Percentiles rank a stretch among this genome's conserved stretches.
Conservation (phyloP, 2,113 vertebrate genomes). For the Antigone vipio region DNA sequence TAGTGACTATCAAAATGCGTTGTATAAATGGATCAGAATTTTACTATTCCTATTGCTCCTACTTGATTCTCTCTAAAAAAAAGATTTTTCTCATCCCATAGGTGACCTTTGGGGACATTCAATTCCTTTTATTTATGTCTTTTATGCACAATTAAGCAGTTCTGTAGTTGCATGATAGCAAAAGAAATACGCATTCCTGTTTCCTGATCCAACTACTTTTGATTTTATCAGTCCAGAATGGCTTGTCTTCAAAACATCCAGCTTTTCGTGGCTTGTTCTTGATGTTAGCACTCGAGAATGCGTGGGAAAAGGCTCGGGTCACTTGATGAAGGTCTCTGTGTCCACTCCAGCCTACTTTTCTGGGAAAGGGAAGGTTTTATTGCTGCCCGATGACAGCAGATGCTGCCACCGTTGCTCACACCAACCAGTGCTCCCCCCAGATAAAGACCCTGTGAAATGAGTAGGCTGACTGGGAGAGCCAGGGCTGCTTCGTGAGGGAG, state of each 20-base stretch:
- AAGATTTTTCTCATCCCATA: neutral
- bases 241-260: neutral
- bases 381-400: accelerated
- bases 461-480: neutral
- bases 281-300: neutral
- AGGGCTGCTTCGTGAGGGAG: neutral
- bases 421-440: neutral
- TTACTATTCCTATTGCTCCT: neutral
- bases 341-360: neutral
- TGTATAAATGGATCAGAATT: neutral
- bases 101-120: neutral
- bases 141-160: neutral
- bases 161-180: neutral
- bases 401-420: neutral
- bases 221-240: neutral
- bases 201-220: neutral
- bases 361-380: neutral
- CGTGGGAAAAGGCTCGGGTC: neutral
- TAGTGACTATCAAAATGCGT: neutral
- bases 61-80: neutral
- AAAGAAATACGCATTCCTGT: neutral
- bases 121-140: neutral
- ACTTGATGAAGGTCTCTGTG: neutral
- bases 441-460: neutral
- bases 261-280: neutral